Evolutionary conservation across 2,113 vertebrate genomes (phyloP).

Genomic region (Falcunculus frontatus): DNA sequence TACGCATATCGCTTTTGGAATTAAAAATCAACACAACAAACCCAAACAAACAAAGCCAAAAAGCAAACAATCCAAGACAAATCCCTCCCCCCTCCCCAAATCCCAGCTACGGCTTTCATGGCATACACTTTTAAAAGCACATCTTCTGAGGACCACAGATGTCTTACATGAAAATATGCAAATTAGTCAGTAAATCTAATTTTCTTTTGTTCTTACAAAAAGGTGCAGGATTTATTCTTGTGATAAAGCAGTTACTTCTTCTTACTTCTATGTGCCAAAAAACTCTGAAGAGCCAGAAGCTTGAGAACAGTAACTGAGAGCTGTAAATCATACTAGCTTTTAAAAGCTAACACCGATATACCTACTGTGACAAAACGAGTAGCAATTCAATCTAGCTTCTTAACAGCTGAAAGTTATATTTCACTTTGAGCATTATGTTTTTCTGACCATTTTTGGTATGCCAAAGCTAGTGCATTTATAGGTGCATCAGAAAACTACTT

Average conservation of each 20-base stretch:
- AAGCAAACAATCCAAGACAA: background rate
- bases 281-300: background rate
- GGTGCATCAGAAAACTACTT: background rate
- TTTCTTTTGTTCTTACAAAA: background rate
- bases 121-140: background rate
- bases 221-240: background rate
- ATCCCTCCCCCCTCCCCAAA: background rate
- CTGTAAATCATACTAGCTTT: background rate
- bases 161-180: background rate
- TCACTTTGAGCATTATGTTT: background rate
- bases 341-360: background rate
- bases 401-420: background rate
- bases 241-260: background rate
- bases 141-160: background rate
- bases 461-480: background rate
- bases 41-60: background rate
- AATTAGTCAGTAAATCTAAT: background rate
- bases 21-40: background rate
- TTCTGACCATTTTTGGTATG: background rate
- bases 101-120: background rate
- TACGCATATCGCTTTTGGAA: background rate
- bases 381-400: background rate
- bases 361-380: background rate
- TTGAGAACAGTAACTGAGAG: background rate
- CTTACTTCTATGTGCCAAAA: background rate